Percentiles rank a stretch among this genome's conserved stretches.
These are phyloP conservation scores for Pectinophora gossypiella DNA, from an alignment of 1,140 invertebrate species.

Conservation along the genomic window DNA sequence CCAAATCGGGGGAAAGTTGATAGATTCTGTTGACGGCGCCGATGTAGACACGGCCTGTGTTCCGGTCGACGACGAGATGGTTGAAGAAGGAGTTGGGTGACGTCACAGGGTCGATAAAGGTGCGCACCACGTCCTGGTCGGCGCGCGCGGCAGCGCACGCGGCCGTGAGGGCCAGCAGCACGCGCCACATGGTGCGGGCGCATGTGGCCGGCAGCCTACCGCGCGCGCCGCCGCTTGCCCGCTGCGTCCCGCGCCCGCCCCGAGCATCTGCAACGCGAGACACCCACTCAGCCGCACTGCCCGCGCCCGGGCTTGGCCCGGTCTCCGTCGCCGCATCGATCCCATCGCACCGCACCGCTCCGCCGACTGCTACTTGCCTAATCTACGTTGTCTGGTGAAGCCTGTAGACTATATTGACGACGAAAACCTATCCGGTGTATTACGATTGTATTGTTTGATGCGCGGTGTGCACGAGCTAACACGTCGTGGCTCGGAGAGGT, in stretches of 20 bases:
- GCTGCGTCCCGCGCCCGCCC: conserved; percentile 38
- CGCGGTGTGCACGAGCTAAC: conserved; percentile 30
- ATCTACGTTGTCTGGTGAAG: conserved; percentile 24
- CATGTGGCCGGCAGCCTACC: conserved; percentile 62
- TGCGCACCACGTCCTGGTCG: conserved; percentile 79
- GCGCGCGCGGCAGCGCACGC: conserved; percentile 63
- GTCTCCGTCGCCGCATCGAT: conserved; percentile 39
- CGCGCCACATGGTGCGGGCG: conserved; percentile 67
- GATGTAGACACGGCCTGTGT: conserved; percentile 93
- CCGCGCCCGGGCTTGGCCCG: conserved; percentile 23
- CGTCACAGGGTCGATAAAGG: conserved; percentile 79
- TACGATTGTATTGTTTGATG: conserved; percentile 14
- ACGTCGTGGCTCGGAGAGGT: conserved; percentile 51
- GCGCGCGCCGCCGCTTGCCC: conserved; percentile 49
- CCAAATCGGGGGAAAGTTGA: conserved; percentile 91
- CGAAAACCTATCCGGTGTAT: conserved; percentile 21
- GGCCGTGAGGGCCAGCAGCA: conserved; percentile 70
- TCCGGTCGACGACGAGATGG: conserved; percentile 93
- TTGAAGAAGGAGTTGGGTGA: conserved; percentile 79
- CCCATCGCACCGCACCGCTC: conserved; percentile 65
- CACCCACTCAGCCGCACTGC: conserved; percentile 60
- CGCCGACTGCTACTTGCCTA: conserved; percentile 24
- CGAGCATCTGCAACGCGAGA: conserved; percentile 63
- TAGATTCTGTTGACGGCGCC: conserved; percentile 96
- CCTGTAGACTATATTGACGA: conserved; percentile 19